Evolutionary conservation across 1,140 invertebrate genomes (phyloP).

Genomic region (Metaphire vulgaris): DNA sequence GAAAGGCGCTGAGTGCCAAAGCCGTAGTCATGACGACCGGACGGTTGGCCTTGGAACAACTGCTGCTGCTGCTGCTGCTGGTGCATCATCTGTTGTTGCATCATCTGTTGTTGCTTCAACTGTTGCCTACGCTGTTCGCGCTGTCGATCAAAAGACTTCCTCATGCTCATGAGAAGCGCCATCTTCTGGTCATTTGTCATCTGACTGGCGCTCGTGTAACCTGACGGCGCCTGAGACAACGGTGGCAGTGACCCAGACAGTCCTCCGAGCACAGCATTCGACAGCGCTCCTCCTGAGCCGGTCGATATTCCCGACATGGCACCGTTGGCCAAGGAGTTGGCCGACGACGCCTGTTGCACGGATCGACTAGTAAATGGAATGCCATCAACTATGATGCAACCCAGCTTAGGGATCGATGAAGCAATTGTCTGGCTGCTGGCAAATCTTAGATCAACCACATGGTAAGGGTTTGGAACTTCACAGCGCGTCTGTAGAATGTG

Average conservation of each 20-base stretch:
- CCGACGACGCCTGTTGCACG: background rate
- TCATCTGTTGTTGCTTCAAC: conserved; percentile 40
- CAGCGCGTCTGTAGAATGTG: conserved; percentile 34
- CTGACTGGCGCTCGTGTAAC: background rate
- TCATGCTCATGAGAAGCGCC: conserved; percentile 23
- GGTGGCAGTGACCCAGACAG: background rate
- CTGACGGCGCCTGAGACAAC: background rate
- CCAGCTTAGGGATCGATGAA: conserved; percentile 34
- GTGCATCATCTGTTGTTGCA: conserved; percentile 35
- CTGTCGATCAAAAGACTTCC: conserved; percentile 36
- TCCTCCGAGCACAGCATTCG: background rate
- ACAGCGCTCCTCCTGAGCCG: background rate
- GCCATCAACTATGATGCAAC: conserved; percentile 40
- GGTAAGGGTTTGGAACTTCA: conserved; percentile 43
- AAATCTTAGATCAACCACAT: conserved; percentile 42
- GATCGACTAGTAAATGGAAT: conserved; percentile 22
- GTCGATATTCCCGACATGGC: background rate
- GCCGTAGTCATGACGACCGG: background rate
- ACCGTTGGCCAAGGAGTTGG: background rate
- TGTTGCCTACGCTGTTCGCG: conserved; percentile 47
- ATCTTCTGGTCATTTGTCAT: conserved; percentile 24
- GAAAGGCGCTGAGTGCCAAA: background rate
- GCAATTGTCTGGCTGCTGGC: conserved; percentile 32
- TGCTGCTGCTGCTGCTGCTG: conserved; percentile 26
- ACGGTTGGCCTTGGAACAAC: too few species aligned